A percentile compares a stretch with the other conserved stretches of the same genome.
phyloP scores from a whole-genome alignment of 2,113 vertebrate genomes.

The Pelecanoides urinatrix region DNA sequence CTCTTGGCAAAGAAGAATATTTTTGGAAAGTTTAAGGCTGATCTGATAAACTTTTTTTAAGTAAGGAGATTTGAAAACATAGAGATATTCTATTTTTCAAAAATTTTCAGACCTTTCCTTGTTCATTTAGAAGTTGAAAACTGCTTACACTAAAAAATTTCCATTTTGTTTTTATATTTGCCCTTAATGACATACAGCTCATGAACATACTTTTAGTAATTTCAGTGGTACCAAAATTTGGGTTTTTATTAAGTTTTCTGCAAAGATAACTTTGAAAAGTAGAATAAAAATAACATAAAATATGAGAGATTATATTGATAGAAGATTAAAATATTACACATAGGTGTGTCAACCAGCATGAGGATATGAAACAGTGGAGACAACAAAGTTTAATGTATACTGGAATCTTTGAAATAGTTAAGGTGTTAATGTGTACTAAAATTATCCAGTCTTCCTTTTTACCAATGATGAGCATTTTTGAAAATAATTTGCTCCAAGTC shows the following conservation, averaged over 20 bases:
- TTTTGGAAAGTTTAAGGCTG: conserved; percentile 15
- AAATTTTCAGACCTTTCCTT: background rate
- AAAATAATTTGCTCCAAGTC: background rate
- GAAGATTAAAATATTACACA: background rate
- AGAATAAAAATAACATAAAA: background rate
- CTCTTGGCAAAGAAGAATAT: conserved; percentile 18
- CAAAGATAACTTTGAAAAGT: background rate
- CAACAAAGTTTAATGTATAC: background rate
- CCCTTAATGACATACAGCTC: background rate
- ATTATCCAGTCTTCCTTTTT: background rate
- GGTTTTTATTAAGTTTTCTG: background rate
- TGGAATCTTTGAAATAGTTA: background rate
- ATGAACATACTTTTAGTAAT: background rate
- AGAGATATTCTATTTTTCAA: background rate
- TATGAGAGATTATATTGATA: background rate
- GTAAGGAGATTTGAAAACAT: background rate
- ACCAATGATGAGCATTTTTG: background rate
- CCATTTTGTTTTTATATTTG: background rate
- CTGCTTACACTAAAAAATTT: background rate
- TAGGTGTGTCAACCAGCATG: background rate
- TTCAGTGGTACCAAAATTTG: background rate
- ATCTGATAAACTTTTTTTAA: conserved; percentile 37
- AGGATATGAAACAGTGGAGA: background rate
- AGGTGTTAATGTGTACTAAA: background rate
- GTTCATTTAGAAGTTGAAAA: conserved; percentile 4